These are phyloP conservation scores for Equus przewalskii DNA, from an alignment of 2,113 vertebrate species.

Conservation along the genomic window DNA sequence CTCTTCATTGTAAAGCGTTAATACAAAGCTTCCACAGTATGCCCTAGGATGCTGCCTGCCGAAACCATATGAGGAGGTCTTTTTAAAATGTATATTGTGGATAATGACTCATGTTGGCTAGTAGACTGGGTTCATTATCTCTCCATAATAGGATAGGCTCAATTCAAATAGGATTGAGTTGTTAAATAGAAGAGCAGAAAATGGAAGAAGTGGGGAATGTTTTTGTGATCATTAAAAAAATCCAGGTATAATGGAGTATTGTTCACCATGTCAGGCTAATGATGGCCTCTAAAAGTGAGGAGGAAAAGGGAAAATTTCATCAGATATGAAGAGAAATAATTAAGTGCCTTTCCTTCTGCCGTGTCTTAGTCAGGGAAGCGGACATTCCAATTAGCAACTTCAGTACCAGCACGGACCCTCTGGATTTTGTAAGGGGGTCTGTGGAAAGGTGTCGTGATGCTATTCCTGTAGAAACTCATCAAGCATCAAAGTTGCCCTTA, in stretches of 20 bases:
- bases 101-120: conserved; percentile 77
- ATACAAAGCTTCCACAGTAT: conserved; percentile 53
- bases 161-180: conserved; percentile 87
- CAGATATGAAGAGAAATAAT: conserved; percentile 90
- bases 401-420: conserved; percentile 74
- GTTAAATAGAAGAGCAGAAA: conserved; percentile 86
- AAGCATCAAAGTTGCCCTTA: conserved; percentile 83
- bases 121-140: conserved; percentile 83
- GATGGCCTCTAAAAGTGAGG: conserved; percentile 85
- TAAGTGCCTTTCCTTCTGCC: conserved; percentile 87
- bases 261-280: conserved; percentile 88
- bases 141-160: conserved; percentile 80
- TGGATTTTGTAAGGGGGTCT: conserved; percentile 83
- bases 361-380: conserved; percentile 83
- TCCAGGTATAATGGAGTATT: conserved; percentile 89
- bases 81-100: conserved; percentile 52
- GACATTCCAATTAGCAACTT: conserved; percentile 89
- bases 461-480: conserved; percentile 83
- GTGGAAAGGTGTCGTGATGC: conserved; percentile 83
- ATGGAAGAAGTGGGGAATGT: conserved; percentile 83
- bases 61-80: conserved; percentile 50
- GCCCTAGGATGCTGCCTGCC: neutral
- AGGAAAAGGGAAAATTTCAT: conserved; percentile 87
- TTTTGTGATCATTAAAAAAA: conserved; percentile 86
- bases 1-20: neutral